Conservation (phyloP, 2,888 invertebrate genomes). For the Ariolimax columbianus region DNA sequence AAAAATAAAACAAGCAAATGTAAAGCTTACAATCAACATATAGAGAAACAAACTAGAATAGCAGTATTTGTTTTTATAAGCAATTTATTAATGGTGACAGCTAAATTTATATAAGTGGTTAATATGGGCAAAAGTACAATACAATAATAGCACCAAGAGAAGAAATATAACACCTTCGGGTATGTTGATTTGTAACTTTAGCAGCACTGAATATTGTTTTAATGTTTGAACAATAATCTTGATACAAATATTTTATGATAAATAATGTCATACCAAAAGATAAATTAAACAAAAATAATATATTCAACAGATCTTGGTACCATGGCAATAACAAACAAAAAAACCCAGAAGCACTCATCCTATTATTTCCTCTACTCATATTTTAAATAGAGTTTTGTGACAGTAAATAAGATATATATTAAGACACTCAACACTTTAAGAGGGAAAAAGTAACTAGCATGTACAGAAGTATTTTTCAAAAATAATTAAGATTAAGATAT, state of each 20-base stretch:
- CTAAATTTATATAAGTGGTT: background rate
- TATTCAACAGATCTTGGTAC: no score
- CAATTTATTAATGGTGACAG: slow-evolving; percentile 9
- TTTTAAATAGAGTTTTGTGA: no score
- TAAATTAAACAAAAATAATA: background rate
- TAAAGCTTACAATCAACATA: background rate
- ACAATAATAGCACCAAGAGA: slow-evolving; percentile 29
- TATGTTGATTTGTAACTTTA: slow-evolving; percentile 5
- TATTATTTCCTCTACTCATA: no score
- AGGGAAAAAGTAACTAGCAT: no score
- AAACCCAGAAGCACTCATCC: no score
- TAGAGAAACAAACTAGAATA: background rate
- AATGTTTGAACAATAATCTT: background rate
- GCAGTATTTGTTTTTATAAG: background rate
- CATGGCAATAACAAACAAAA: no score
- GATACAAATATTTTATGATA: background rate
- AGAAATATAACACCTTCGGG: background rate
- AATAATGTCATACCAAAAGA: background rate
- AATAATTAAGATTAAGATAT: no score
- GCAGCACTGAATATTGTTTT: background rate
- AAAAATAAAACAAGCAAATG: background rate
- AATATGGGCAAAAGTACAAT: slow-evolving; percentile 10
- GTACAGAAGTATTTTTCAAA: no score
- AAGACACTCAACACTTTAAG: no score
- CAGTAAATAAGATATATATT: no score